These are phyloP conservation scores for Asobara japonica DNA, from an alignment of 1,140 invertebrate species.

Conservation along the genomic window DNA sequence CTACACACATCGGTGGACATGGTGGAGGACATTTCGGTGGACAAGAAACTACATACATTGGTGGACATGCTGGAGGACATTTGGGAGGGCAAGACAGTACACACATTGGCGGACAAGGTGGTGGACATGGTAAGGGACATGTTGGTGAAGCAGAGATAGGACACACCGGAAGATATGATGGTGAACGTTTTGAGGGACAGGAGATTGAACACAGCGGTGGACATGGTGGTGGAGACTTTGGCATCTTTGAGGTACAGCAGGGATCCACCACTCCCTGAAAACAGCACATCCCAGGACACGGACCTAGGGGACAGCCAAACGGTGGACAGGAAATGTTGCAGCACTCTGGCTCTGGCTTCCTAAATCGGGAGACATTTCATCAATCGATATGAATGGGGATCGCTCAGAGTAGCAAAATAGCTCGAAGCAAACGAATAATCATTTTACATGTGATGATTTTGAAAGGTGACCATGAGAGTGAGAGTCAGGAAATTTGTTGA, in stretches of 20 bases:
- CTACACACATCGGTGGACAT: too few species aligned
- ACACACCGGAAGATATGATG: neutral
- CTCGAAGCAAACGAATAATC: too few species aligned
- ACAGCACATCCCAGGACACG: conserved; percentile 48
- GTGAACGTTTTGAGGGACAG: neutral
- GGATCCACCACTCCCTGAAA: conserved; percentile 39
- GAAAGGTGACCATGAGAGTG: too few species aligned
- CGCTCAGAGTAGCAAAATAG: too few species aligned
- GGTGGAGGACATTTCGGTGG: neutral
- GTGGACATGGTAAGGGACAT: neutral
- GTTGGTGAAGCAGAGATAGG: neutral
- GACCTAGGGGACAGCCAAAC: conserved; percentile 48
- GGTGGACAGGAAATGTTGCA: conserved; percentile 53
- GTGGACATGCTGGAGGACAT: neutral
- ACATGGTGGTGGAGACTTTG: conserved; percentile 23
- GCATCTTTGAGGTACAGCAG: conserved; percentile 46
- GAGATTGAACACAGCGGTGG: neutral
- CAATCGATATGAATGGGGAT: too few species aligned
- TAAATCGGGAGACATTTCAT: conserved; percentile 13
- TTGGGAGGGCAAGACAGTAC: neutral
- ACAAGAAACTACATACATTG: neutral
- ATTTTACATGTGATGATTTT: too few species aligned
- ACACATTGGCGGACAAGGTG: neutral
- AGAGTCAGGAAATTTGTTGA: too few species aligned
- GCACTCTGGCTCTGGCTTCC: conserved; percentile 49